Evolutionary conservation across 2,888 invertebrate species (phyloP).

Genomic region (Petrolisthes manimaculis): DNA sequence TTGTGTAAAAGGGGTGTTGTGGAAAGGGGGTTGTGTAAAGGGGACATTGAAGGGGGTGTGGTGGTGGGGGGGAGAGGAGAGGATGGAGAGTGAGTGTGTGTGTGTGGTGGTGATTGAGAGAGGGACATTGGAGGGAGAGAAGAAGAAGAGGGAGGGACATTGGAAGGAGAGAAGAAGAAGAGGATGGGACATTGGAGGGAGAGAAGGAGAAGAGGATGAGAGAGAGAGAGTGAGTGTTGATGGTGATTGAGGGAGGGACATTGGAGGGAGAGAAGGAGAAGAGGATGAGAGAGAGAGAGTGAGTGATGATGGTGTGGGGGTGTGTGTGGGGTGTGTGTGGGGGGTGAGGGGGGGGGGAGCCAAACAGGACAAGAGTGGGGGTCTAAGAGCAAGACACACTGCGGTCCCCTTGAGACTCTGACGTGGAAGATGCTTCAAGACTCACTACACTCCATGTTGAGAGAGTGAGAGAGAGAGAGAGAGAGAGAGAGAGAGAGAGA

Average conservation of each 20-base stretch:
- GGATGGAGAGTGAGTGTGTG: neutral
- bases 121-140: neutral
- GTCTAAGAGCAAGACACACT: neutral
- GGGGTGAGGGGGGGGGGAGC: neutral
- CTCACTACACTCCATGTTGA: too few relatives aligned
- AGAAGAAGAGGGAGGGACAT: neutral
- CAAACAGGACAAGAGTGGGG: too few relatives aligned
- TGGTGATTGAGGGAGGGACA: neutral
- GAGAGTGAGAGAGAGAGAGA: slow-evolving; percentile 28
- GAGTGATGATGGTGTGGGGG: neutral
- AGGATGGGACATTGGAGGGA: too few relatives aligned
- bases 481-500: slow-evolving; percentile 1
- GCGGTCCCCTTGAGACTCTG: neutral
- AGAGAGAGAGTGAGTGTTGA: neutral
- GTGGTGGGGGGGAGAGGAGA: neutral
- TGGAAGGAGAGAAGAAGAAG: too few relatives aligned
- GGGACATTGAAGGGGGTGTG: neutral
- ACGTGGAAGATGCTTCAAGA: too few relatives aligned
- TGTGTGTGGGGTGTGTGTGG: neutral
- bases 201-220: too few relatives aligned
- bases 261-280: neutral
- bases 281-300: neutral
- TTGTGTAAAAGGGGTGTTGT: neutral
- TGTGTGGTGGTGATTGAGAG: neutral
- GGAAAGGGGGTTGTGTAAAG: neutral